Conservation (phyloP, 2,797 vertebrate species). For the Dromococcyx pavoninus region DNA sequence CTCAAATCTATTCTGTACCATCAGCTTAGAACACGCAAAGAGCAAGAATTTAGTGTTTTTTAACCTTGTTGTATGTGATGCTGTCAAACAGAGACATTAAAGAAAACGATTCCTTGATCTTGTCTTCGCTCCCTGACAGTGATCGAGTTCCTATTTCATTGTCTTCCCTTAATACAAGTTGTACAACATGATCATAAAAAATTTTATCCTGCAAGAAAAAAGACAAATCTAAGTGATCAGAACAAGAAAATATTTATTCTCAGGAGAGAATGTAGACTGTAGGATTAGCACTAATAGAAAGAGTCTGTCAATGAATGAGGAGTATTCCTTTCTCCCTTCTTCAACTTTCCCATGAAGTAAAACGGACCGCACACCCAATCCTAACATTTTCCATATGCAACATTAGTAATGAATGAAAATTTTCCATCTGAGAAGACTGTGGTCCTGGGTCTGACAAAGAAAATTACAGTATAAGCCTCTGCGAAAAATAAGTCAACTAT, state of each 20-base stretch:
- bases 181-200: conserved; percentile 56
- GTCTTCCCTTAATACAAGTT: conserved; percentile 61
- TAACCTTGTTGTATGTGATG: conserved; percentile 82
- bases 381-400: background rate
- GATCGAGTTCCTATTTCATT: conserved; percentile 33
- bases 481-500: background rate
- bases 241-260: background rate
- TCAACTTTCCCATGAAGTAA: background rate
- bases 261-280: background rate
- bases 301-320: background rate
- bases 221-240: background rate
- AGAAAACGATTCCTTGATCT: conserved; percentile 50
- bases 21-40: background rate
- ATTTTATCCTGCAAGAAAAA: conserved; percentile 70
- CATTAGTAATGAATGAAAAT: background rate
- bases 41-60: background rate
- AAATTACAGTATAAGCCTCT: background rate
- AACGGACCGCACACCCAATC: background rate
- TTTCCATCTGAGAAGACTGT: background rate
- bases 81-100: conserved; percentile 69
- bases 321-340: background rate
- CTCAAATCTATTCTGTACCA: background rate
- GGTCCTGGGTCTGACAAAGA: background rate
- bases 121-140: conserved; percentile 67
- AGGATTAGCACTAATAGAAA: background rate